phyloP scores from a whole-genome alignment of 2,888 invertebrate species.

The Drosophila mercatorum region DNA sequence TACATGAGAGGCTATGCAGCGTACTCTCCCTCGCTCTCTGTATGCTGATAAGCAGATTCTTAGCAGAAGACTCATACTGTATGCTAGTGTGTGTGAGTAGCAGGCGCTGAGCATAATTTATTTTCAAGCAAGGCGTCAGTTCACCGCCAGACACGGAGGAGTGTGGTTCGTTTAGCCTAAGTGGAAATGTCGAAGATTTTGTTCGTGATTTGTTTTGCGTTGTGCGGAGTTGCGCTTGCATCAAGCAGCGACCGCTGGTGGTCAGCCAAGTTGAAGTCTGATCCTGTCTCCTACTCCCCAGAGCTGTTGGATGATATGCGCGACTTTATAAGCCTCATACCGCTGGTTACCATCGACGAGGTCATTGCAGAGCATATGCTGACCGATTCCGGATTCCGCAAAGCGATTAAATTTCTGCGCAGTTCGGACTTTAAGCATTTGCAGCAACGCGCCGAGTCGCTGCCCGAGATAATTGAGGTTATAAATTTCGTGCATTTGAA shows the following conservation, averaged over 20 bases:
- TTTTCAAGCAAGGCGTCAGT: constrained; percentile 18
- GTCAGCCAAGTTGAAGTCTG: not conserved
- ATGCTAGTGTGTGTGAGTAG: not conserved
- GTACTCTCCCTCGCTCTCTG: not conserved
- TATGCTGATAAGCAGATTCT: not conserved
- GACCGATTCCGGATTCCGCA: constrained; percentile 72
- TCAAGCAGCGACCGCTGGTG: constrained; percentile 8
- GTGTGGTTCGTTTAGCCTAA: not conserved
- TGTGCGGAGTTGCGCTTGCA: constrained; percentile 28
- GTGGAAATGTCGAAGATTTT: constrained; percentile 26
- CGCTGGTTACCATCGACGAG: constrained; percentile 62
- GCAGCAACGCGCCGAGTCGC: constrained; percentile 55
- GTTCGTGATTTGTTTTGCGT: constrained; percentile 9
- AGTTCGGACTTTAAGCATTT: constrained; percentile 70
- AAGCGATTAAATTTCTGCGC: constrained; percentile 67
- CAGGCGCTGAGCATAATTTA: constrained; percentile 1
- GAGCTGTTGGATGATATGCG: constrained; percentile 73
- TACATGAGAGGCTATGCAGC: not conserved
- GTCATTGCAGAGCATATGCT: constrained; percentile 73
- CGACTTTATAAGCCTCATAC: constrained; percentile 74
- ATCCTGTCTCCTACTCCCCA: constrained; percentile 61
- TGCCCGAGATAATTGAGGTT: constrained; percentile 76
- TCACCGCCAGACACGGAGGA: constrained; percentile 5
- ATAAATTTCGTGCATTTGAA: constrained; percentile 77
- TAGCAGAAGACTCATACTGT: not conserved